Percentiles rank a stretch among this genome's conserved stretches.
These are phyloP conservation scores for Sylvilagus floridanus DNA, from an alignment of 2,797 vertebrate genomes.

Conservation along the genomic window DNA sequence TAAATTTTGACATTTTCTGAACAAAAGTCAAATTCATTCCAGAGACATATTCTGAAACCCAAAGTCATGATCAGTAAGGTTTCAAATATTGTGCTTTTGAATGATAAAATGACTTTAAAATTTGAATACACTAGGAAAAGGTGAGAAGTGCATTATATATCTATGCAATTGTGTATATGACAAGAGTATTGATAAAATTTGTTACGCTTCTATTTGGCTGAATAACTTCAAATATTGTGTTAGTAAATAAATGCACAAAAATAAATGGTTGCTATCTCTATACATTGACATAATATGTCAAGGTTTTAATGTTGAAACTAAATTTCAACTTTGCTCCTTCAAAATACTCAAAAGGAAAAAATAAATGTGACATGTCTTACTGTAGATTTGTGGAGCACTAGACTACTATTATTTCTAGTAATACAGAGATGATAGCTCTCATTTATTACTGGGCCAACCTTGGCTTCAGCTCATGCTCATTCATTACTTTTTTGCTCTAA, in stretches of 20 bases:
- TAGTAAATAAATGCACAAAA: constrained; percentile 2
- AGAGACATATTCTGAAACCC: background rate
- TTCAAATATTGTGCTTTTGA: constrained; percentile 21
- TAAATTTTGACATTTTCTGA: constrained; percentile 44
- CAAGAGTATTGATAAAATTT: constrained; percentile 24
- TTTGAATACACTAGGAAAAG: background rate
- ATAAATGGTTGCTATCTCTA: constrained; percentile 40
- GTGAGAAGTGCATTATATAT: background rate
- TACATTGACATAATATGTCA: background rate
- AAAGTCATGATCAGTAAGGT: constrained; percentile 29
- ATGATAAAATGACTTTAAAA: constrained; percentile 53
- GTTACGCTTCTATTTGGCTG: background rate
- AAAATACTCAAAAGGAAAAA: background rate
- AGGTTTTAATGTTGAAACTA: background rate
- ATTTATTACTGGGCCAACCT: background rate
- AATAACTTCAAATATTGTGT: background rate
- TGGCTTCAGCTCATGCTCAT: background rate
- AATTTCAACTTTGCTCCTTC: constrained; percentile 44
- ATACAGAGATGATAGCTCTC: background rate
- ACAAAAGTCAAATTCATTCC: constrained; percentile 29
- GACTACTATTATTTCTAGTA: background rate
- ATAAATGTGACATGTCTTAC: background rate
- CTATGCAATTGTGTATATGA: background rate
- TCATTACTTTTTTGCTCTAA: background rate
- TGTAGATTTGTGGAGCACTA: background rate